A percentile compares a stretch with the other conserved stretches of the same genome.
Conservation (phyloP, 1,140 invertebrate genomes). For the Leptinotarsa defecta region DNA sequence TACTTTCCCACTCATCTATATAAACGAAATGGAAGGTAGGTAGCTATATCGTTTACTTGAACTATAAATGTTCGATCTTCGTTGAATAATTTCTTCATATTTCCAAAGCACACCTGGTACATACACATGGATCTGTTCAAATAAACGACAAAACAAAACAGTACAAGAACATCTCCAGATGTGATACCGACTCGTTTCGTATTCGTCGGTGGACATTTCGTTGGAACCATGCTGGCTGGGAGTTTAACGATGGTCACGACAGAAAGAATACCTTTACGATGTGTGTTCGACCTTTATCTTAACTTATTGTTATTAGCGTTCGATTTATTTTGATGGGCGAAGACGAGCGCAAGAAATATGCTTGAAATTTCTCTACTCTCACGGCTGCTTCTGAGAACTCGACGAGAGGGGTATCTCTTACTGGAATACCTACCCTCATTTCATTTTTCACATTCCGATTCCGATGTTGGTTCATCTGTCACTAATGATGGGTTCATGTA, state of each 20-base stretch:
- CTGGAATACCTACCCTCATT: neutral
- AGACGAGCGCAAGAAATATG: conserved; percentile 12
- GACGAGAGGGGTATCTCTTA: conserved; percentile 1
- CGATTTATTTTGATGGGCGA: conserved; percentile 23
- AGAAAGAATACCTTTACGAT: conserved; percentile 16
- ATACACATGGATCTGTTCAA: no score
- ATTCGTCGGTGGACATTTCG: conserved; percentile 22
- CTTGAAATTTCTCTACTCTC: neutral
- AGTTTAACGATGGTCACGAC: conserved; percentile 21
- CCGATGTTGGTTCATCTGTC: no score
- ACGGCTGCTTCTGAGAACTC: conserved; percentile 7
- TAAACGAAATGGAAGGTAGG: no score
- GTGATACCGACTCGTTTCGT: conserved; percentile 21
- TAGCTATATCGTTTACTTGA: no score
- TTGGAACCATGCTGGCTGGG: conserved; percentile 27
- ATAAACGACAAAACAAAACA: neutral
- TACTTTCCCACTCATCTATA: no score
- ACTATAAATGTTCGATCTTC: no score
- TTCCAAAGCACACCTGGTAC: no score
- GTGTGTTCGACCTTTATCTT: conserved; percentile 25
- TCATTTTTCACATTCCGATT: neutral
- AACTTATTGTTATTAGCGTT: conserved; percentile 27
- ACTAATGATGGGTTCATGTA: no score
- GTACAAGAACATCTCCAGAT: conserved; percentile 8
- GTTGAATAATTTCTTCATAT: no score